These are phyloP conservation scores for Epinotia brunnichana DNA, from an alignment of 2,888 invertebrate species.

Conservation along the genomic window DNA sequence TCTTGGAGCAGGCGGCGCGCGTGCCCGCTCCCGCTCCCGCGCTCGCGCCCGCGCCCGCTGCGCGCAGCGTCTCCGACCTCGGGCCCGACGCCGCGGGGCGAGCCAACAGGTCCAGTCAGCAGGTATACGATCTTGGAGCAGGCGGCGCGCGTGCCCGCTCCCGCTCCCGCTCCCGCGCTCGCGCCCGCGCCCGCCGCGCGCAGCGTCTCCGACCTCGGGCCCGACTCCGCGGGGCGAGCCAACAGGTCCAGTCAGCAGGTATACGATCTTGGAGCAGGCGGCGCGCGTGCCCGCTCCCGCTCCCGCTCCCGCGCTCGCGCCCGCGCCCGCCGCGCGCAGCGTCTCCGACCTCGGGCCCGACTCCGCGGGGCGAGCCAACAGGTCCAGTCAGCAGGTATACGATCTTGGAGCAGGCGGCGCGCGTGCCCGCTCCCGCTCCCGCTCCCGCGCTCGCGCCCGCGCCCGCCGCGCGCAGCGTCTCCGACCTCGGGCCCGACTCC, in stretches of 20 bases:
- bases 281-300: constrained; percentile 68
- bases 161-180: constrained; percentile 50
- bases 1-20: constrained; percentile 77
- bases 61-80: constrained; percentile 41
- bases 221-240: constrained; percentile 45
- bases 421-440: constrained; percentile 62
- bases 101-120: constrained; percentile 47
- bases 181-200: constrained; percentile 48
- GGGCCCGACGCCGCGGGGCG: constrained; percentile 45
- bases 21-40: constrained; percentile 60
- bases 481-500: constrained; percentile 43
- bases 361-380: constrained; percentile 45
- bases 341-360: constrained; percentile 42
- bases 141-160: constrained; percentile 72
- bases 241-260: constrained; percentile 48
- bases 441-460: constrained; percentile 51
- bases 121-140: constrained; percentile 78
- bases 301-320: constrained; percentile 51
- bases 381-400: too few relatives aligned
- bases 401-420: constrained; percentile 77
- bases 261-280: constrained; percentile 77
- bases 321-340: constrained; percentile 44
- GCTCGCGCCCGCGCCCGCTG: constrained; percentile 49
- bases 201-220: constrained; percentile 40
- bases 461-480: constrained; percentile 42